These are phyloP conservation scores for Drosophila maculinotata DNA, from an alignment of 2,888 invertebrate genomes.

Conservation along the genomic window DNA sequence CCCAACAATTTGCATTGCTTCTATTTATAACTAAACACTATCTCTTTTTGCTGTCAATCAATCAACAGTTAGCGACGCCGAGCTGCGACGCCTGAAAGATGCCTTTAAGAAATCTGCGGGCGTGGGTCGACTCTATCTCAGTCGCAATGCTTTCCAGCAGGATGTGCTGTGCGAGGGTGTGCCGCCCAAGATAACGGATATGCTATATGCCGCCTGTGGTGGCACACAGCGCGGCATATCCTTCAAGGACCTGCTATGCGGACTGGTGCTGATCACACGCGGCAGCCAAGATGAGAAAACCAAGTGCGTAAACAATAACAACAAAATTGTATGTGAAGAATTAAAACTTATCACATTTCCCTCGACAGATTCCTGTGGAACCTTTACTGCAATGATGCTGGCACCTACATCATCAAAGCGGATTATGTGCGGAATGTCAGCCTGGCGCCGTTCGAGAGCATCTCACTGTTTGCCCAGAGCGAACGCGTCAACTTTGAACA, in stretches of 20 bases:
- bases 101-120: conserved; percentile 94
- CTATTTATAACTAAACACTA: conserved; percentile 6
- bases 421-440: conserved; percentile 90
- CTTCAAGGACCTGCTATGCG: conserved; percentile 93
- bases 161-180: conserved; percentile 95
- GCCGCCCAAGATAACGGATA: conserved; percentile 92
- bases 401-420: conserved; percentile 89
- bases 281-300: conserved; percentile 94
- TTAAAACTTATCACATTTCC: background rate
- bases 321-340: background rate
- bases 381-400: conserved; percentile 93
- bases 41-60: background rate
- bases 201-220: conserved; percentile 93
- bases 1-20: conserved; percentile 17
- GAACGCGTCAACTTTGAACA: conserved; percentile 89
- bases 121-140: conserved; percentile 88
- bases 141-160: conserved; percentile 91
- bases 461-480: conserved; percentile 84
- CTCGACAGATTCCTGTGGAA: conserved; percentile 91
- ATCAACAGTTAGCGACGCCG: conserved; percentile 91
- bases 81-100: conserved; percentile 93
- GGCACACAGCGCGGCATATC: conserved; percentile 92
- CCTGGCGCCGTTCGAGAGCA: conserved; percentile 82
- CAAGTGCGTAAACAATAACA: conserved; percentile 84
- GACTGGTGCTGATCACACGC: conserved; percentile 93